Evolutionary conservation across 2,797 vertebrate species (phyloP), one percentile per base, ranked within the genome.

Genomic region (Ambastaia sidthimunki): DNA sequence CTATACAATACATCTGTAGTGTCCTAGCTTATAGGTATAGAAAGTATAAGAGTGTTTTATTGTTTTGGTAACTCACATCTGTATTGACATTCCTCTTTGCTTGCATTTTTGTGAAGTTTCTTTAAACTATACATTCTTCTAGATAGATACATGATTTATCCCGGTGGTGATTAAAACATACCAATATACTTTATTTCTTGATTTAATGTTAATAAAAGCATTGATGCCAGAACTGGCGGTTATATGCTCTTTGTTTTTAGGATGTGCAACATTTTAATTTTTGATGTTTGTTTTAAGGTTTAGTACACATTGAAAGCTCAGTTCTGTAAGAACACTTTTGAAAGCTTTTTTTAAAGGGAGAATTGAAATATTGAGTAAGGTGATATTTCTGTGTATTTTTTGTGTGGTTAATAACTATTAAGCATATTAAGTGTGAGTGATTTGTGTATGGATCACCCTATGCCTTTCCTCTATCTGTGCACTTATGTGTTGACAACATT

Each of bases 381-480:
- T 31, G 37, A 68, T 77, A 2, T 31, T n/a, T n/a, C 16, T 21
- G 13, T 76, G 50, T 60, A 59, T 44, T 48, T 23, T 68, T 31
- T 50, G 76, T 70, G 74, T 6, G 44, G 44, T 78, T 34, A 6
- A 60, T 50, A 41, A 41, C 25, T 21, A 62, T 65, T 0, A 57
- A 77, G 75, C 75, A 82, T 82, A 60, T 62, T 28, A 72, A 7
- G 60, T 72, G 74, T 60, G 74, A 77, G 70, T 74, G 78, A 68
- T 5, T 63, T 13, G 41, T 82, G 70, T 52, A 69, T 82, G 31
- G 31, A 82, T 57, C 75, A 78, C 80, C 60, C 55, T 78, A n/a
- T 78, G 80, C 80, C 80, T 82, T 82, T 73, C 82, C 37, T 86
- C 21, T 68, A 31, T 72, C 83, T 31, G 2, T 90, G 98, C 97